Evolutionary conservation across 2,888 invertebrate species (phyloP).

Genomic region (Acronicta aceris): DNA sequence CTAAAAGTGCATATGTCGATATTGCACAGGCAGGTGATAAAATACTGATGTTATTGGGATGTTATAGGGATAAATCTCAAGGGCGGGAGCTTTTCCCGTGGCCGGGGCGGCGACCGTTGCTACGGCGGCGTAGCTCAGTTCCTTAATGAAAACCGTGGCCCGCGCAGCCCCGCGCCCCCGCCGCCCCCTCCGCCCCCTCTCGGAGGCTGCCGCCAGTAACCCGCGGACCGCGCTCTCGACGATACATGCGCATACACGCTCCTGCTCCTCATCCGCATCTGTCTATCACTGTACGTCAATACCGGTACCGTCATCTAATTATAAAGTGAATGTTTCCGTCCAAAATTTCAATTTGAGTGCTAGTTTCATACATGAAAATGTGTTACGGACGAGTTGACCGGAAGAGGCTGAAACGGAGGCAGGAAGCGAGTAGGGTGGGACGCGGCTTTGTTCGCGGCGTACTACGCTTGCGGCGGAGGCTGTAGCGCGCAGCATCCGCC

Average conservation of each 20-base stretch:
- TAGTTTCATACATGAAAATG: constrained; percentile 75
- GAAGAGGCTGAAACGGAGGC: constrained; percentile 66
- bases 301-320: constrained; percentile 54
- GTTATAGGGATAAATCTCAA: constrained; percentile 72
- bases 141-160: constrained; percentile 79
- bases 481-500: constrained; percentile 86
- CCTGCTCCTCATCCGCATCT: constrained; percentile 57
- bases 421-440: constrained; percentile 79
- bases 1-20: constrained; percentile 29
- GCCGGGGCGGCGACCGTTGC: constrained; percentile 79
- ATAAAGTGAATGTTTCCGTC: constrained; percentile 67
- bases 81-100: constrained; percentile 68
- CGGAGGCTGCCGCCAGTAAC: constrained; percentile 85
- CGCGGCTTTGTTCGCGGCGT: constrained; percentile 79
- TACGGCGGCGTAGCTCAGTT: constrained; percentile 73
- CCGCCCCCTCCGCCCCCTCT: constrained; percentile 59
- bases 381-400: constrained; percentile 65
- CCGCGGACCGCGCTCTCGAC: constrained; percentile 83
- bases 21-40: constrained; percentile 53
- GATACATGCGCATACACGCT: constrained; percentile 71
- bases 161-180: constrained; percentile 84
- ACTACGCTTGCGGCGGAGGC: constrained; percentile 83
- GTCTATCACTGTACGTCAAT: constrained; percentile 67
- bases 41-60: constrained; percentile 36
- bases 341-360: constrained; percentile 66